These are phyloP conservation scores for Agrilus planipennis DNA, from an alignment of 1,140 invertebrate species.

Conservation along the genomic window DNA sequence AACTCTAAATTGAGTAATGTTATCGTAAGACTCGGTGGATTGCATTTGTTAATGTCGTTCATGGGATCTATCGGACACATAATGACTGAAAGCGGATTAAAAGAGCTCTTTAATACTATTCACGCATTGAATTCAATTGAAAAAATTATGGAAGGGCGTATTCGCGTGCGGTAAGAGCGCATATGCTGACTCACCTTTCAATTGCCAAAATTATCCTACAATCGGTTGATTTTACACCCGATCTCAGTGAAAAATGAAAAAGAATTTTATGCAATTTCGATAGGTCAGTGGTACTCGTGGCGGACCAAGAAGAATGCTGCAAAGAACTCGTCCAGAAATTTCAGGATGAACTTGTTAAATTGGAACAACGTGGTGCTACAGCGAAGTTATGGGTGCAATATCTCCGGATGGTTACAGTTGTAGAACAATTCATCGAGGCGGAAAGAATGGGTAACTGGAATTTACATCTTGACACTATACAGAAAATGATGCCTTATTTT, in stretches of 20 bases:
- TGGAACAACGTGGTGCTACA: constrained; percentile 16
- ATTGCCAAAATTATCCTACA: constrained; percentile 10
- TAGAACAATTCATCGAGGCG: constrained; percentile 23
- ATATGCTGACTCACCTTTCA: constrained; percentile 11
- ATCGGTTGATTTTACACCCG: neutral
- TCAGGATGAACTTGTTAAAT: constrained; percentile 18
- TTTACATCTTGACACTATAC: constrained; percentile 20
- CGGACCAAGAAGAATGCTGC: too few species aligned
- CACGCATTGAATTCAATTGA: too few species aligned
- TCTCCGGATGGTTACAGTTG: constrained; percentile 20
- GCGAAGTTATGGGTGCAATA: constrained; percentile 28
- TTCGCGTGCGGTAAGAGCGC: constrained; percentile 23
- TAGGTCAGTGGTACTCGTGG: too few species aligned
- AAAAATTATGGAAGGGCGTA: constrained; percentile 30
- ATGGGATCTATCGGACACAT: constrained; percentile 30
- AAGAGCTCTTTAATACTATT: too few species aligned
- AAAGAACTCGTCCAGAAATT: too few species aligned
- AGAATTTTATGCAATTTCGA: too few species aligned
- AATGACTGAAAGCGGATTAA: constrained; percentile 31
- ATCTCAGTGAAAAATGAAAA: too few species aligned
- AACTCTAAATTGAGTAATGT: constrained; percentile 15
- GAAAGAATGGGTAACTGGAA: constrained; percentile 27
- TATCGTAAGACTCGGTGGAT: constrained; percentile 22
- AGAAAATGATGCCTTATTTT: constrained; percentile 33
- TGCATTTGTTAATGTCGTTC: constrained; percentile 32